Conservation (phyloP, 2,888 invertebrate genomes). For the Omphaloscelis lunosa region DNA sequence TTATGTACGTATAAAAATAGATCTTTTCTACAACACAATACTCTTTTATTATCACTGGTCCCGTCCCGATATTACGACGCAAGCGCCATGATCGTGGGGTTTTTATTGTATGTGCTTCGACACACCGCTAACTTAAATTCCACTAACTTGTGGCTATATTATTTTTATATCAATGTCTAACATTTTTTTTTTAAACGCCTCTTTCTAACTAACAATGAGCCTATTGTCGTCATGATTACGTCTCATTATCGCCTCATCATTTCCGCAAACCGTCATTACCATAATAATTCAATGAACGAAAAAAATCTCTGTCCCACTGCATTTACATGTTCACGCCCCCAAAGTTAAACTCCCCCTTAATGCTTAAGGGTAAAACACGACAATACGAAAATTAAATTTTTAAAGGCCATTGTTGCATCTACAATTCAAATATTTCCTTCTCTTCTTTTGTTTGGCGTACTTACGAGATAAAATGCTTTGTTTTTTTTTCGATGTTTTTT, state of each 20-base stretch:
- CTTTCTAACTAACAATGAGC: slow-evolving; percentile 5
- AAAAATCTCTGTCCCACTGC: slow-evolving; percentile 27
- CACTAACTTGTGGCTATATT: neutral
- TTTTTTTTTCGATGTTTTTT: slow-evolving; percentile 55
- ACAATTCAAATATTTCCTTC: slow-evolving; percentile 68
- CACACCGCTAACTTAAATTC: neutral
- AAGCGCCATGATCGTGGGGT: neutral
- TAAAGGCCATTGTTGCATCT: slow-evolving; percentile 66
- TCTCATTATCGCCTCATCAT: slow-evolving; percentile 26
- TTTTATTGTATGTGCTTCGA: neutral
- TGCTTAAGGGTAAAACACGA: slow-evolving; percentile 52
- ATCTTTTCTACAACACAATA: neutral
- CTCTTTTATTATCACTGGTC: neutral
- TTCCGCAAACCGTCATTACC: slow-evolving; percentile 42
- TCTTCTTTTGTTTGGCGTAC: slow-evolving; percentile 57
- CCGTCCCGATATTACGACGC: neutral
- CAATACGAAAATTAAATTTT: slow-evolving; percentile 66
- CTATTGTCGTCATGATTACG: slow-evolving; percentile 27
- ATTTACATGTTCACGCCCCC: slow-evolving; percentile 51
- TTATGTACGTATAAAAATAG: neutral
- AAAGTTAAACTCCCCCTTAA: slow-evolving; percentile 46
- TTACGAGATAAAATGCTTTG: slow-evolving; percentile 64
- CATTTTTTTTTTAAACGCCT: neutral
- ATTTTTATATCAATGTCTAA: neutral
- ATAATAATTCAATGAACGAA: slow-evolving; percentile 43